Evolutionary conservation across 37 sponge, comb jelly and placozoan species (phyloP).

Genomic region (Spongilla lacustris): DNA sequence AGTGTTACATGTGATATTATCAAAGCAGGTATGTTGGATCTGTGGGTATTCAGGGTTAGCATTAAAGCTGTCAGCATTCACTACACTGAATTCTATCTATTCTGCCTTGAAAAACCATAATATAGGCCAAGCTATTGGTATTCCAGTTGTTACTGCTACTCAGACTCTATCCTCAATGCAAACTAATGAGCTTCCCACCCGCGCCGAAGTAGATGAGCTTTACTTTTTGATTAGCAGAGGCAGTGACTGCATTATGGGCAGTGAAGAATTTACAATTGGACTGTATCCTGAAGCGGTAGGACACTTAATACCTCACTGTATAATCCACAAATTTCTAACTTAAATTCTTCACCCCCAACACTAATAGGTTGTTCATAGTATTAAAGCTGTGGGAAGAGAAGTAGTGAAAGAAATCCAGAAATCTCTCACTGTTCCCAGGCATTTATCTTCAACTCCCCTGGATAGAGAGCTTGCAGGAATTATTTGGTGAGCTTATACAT

Average conservation of each 20-base stretch:
- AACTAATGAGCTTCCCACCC: neutral
- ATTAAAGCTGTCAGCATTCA: neutral
- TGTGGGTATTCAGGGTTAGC: neutral
- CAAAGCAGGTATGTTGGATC: neutral
- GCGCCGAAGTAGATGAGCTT: neutral
- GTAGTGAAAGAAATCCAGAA: neutral
- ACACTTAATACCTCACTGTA: neutral
- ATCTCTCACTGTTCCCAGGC: neutral
- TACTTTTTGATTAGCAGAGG: constrained; percentile 1
- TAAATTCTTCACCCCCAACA: neutral
- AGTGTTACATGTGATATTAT: neutral
- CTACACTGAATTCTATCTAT: neutral
- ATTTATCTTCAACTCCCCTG: neutral
- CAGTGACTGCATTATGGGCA: neutral
- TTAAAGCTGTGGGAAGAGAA: neutral
- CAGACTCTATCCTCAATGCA: neutral
- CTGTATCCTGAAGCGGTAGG: neutral
- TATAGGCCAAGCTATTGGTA: constrained; percentile 1
- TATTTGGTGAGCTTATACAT: neutral
- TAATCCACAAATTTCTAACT: neutral
- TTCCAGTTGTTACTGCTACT: neutral
- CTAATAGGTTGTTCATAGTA: neutral
- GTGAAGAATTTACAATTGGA: neutral
- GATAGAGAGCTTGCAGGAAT: constrained; percentile 1
- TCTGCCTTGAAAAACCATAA: neutral